Evolutionary conservation across 2,888 invertebrate species (phyloP).

Genomic region (Tholera decimalis): DNA sequence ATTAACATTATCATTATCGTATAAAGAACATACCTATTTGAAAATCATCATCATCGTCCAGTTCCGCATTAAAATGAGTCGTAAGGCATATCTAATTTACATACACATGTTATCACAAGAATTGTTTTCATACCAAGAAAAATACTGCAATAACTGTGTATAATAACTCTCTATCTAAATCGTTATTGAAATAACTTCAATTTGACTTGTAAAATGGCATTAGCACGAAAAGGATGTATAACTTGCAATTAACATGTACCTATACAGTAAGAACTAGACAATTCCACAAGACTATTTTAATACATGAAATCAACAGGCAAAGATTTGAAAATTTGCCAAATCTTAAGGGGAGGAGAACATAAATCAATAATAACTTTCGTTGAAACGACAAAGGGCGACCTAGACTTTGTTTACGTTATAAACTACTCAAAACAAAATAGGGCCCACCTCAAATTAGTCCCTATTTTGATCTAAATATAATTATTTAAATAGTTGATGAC

Average conservation of each 20-base stretch:
- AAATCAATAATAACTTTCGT: slow-evolving; percentile 35
- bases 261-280: slow-evolving; percentile 2
- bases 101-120: not conserved
- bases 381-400: slow-evolving; percentile 3
- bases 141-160: not conserved
- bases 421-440: not conserved
- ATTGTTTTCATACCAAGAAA: not conserved
- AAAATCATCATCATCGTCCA: not conserved
- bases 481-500: no score
- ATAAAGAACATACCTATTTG: not conserved
- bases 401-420: slow-evolving; percentile 13
- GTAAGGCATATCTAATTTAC: no score
- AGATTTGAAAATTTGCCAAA: slow-evolving; percentile 28
- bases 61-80: not conserved
- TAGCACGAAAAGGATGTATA: not conserved
- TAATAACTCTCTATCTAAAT: no score
- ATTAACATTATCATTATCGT: not conserved
- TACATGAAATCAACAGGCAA: slow-evolving; percentile 14
- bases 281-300: slow-evolving; percentile 24
- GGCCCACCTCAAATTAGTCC: no score
- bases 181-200: not conserved
- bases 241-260: slow-evolving; percentile 2
- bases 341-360: slow-evolving; percentile 10
- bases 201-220: slow-evolving; percentile 3
- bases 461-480: no score